phyloP scores from a whole-genome alignment of 2,888 invertebrate species.

The Drosophila kokeensis region DNA sequence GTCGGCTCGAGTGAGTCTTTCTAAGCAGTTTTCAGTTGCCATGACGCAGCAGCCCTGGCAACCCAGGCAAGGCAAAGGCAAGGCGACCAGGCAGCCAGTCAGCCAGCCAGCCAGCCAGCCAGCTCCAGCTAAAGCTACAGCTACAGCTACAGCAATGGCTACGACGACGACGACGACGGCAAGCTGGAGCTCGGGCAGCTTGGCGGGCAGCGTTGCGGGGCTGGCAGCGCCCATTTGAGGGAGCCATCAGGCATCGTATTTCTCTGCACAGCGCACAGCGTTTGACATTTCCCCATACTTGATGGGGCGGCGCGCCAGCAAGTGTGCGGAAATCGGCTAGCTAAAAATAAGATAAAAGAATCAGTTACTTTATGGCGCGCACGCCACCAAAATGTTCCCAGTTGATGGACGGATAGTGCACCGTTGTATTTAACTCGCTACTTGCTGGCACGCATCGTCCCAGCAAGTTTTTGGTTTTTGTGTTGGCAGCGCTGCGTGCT shows the following conservation, averaged over 20 bases:
- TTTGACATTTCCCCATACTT: conserved; percentile 85
- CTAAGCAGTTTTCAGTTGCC: conserved; percentile 40
- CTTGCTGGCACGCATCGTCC: conserved; percentile 72
- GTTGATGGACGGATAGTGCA: conserved; percentile 34
- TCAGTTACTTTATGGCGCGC: conserved; percentile 82
- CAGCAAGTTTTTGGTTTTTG: conserved; percentile 71
- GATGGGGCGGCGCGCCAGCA: conserved; percentile 83
- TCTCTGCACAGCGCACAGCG: conserved; percentile 68
- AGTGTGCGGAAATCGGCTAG: conserved; percentile 53
- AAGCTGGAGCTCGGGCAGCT: conserved; percentile 69
- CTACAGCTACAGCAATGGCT: conserved; percentile 55
- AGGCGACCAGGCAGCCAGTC: conserved; percentile 38
- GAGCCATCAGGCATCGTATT: conserved; percentile 83
- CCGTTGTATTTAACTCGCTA: conserved; percentile 43
- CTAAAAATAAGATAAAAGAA: conserved; percentile 69
- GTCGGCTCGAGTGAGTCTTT: conserved; percentile 23
- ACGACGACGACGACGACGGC: conserved; percentile 55
- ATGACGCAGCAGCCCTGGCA: conserved; percentile 64
- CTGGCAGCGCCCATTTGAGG: conserved; percentile 81
- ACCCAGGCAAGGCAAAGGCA: conserved; percentile 53
- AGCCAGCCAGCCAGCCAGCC: conserved; percentile 63
- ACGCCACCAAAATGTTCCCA: conserved; percentile 81
- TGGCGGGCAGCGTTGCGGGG: conserved; percentile 72
- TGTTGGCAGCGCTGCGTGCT: conserved; percentile 27
- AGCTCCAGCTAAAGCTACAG: conserved; percentile 53